These are phyloP conservation scores for Frankliniella intonsa DNA, from an alignment of 2,888 invertebrate species.

Conservation along the genomic window DNA sequence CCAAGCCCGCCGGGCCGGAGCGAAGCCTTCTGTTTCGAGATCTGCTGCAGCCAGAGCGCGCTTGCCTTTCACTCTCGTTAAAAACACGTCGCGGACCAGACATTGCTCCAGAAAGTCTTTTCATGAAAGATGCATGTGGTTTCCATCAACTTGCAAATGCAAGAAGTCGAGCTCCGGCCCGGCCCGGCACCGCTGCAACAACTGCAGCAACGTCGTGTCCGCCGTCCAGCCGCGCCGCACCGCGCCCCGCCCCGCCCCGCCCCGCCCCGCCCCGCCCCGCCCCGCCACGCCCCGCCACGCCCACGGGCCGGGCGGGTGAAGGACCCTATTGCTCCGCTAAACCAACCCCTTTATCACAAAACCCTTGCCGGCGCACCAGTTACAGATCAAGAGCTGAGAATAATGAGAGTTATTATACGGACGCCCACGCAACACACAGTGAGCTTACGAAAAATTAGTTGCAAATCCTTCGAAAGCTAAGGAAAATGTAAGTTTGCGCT, in stretches of 20 bases:
- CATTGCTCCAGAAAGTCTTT: conserved; percentile 5
- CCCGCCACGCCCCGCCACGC: neutral
- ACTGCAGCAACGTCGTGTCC: neutral
- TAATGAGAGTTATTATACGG: too few relatives aligned
- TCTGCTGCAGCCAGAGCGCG: neutral
- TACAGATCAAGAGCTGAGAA: too few relatives aligned
- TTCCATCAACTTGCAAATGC: conserved; percentile 26
- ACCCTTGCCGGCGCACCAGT: too few relatives aligned
- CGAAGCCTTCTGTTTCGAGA: neutral
- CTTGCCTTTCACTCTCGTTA: conserved; percentile 3
- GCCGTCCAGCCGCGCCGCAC: neutral
- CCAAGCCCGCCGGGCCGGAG: too few relatives aligned
- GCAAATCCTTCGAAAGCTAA: too few relatives aligned
- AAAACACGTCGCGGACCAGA: conserved; percentile 1
- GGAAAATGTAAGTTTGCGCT: too few relatives aligned
- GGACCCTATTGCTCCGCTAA: neutral
- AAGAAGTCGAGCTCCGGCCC: neutral
- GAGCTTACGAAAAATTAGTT: too few relatives aligned
- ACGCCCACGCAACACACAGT: too few relatives aligned
- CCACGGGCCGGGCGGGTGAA: neutral
- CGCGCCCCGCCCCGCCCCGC: neutral
- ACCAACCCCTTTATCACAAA: too few relatives aligned
- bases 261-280: neutral
- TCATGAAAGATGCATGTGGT: conserved; percentile 16
- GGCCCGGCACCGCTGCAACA: neutral